A percentile compares a stretch with the other conserved stretches of the same genome.
Evolutionary conservation across 2,888 invertebrate genomes (phyloP).

Genomic region (Drosophila infuscata): DNA sequence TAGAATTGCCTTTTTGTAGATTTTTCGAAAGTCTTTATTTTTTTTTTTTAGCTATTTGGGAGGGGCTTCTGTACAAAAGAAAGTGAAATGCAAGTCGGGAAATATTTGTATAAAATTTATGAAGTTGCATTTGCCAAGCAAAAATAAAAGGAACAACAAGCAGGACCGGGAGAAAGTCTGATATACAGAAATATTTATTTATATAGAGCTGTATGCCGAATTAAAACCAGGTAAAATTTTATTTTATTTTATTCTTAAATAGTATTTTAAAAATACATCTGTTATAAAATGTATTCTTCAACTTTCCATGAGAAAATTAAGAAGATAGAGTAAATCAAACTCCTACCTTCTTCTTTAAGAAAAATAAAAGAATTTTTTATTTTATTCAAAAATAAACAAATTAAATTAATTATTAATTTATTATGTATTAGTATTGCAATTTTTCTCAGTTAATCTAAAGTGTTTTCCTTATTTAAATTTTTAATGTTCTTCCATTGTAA

Average conservation of each 20-base stretch:
- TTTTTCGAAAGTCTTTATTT: constrained; percentile 3
- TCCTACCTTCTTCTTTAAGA: too few species aligned
- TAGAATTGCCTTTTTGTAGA: constrained; percentile 27
- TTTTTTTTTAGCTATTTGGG: constrained; percentile 50
- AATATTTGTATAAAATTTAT: neutral
- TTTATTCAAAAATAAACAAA: neutral
- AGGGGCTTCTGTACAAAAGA: constrained; percentile 71
- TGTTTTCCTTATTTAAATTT: neutral
- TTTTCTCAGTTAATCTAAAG: neutral
- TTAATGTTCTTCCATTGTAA: neutral
- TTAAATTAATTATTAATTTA: neutral
- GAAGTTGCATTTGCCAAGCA: constrained; percentile 32
- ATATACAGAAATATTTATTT: neutral
- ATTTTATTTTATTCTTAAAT: neutral
- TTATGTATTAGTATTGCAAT: neutral
- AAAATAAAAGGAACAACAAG: neutral
- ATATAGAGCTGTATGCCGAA: neutral
- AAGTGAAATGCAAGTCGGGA: constrained; percentile 66
- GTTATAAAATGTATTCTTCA: neutral
- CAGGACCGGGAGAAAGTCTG: neutral
- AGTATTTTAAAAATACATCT: too few species aligned
- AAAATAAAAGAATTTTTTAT: neutral
- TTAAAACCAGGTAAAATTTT: neutral
- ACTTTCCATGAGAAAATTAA: neutral
- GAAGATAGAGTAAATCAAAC: too few species aligned